Evolutionary conservation across 2,888 invertebrate species (phyloP).

Genomic region (Phragmatobia fuliginosa): DNA sequence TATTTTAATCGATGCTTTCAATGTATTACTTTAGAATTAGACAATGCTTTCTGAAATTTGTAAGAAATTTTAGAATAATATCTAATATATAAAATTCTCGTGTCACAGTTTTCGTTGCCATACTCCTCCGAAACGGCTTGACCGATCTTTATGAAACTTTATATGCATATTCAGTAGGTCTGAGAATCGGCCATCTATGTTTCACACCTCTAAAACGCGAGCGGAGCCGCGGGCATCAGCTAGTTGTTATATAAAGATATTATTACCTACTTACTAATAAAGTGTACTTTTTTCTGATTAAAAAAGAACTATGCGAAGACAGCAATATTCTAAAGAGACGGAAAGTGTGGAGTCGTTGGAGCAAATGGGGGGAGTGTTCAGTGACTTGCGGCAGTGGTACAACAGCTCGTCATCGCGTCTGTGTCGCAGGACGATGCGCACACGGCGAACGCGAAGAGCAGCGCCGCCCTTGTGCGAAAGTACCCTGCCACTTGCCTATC

Average conservation of each 20-base stretch:
- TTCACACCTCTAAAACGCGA: too few relatives aligned
- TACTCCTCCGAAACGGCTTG: too few relatives aligned
- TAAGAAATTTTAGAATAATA: too few relatives aligned
- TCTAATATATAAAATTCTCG: too few relatives aligned
- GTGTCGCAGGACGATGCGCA: conserved; percentile 75
- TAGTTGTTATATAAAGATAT: background rate
- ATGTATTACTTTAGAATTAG: too few relatives aligned
- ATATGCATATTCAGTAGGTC: too few relatives aligned
- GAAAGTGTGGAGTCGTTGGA: conserved; percentile 80
- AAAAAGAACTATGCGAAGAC: conserved; percentile 50
- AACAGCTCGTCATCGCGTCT: conserved; percentile 63
- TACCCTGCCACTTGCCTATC: conserved; percentile 56
- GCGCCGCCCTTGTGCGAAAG: conserved; percentile 64
- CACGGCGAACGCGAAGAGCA: conserved; percentile 77
- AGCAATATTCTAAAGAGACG: conserved; percentile 59
- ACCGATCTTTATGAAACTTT: too few relatives aligned
- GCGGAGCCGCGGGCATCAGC: too few relatives aligned
- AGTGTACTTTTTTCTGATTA: conserved; percentile 1
- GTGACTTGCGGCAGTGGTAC: conserved; percentile 73
- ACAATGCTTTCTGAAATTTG: too few relatives aligned
- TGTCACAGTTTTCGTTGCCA: too few relatives aligned
- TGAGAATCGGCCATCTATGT: too few relatives aligned
- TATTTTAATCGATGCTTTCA: too few relatives aligned
- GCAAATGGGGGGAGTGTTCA: conserved; percentile 77
- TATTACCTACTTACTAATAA: background rate